Evolutionary conservation across 2,888 invertebrate genomes (phyloP).

Genomic region (Lampropteryx suffumata): DNA sequence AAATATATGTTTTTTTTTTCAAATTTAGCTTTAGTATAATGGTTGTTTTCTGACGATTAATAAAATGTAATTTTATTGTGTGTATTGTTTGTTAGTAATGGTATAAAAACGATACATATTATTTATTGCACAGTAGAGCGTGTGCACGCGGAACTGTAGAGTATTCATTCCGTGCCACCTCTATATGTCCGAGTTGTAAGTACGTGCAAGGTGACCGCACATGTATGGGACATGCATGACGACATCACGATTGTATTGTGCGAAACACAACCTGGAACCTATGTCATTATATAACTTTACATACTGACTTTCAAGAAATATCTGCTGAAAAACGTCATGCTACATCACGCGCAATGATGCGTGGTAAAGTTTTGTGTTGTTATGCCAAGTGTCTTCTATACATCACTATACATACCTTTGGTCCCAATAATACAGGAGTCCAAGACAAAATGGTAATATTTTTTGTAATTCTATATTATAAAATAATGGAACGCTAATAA

Average conservation of each 20-base stretch:
- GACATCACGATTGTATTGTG: slow-evolving; percentile 29
- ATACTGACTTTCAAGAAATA: slow-evolving; percentile 13
- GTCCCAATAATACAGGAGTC: no score
- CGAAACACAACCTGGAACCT: slow-evolving; percentile 22
- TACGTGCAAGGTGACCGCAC: slow-evolving; percentile 77
- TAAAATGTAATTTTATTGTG: neutral
- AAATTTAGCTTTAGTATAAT: neutral
- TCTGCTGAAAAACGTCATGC: slow-evolving; percentile 16
- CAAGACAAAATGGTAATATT: no score
- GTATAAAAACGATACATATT: slow-evolving; percentile 9
- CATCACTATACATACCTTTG: no score
- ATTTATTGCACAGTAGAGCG: slow-evolving; percentile 27
- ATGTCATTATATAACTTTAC: slow-evolving; percentile 17
- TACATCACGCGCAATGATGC: slow-evolving; percentile 12
- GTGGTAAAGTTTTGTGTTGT: slow-evolving; percentile 4
- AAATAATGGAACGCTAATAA: no score
- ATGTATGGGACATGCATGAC: slow-evolving; percentile 34
- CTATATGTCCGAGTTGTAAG: slow-evolving; percentile 75
- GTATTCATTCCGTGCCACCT: slow-evolving; percentile 52
- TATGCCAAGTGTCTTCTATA: no score
- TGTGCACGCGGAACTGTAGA: slow-evolving; percentile 65
- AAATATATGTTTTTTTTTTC: no score
- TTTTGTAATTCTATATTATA: no score
- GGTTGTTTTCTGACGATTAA: slow-evolving; percentile 1
- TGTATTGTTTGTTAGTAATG: slow-evolving; percentile 9